Evolutionary conservation across 2,797 vertebrate species (phyloP).

Genomic region (Channallabes apus): DNA sequence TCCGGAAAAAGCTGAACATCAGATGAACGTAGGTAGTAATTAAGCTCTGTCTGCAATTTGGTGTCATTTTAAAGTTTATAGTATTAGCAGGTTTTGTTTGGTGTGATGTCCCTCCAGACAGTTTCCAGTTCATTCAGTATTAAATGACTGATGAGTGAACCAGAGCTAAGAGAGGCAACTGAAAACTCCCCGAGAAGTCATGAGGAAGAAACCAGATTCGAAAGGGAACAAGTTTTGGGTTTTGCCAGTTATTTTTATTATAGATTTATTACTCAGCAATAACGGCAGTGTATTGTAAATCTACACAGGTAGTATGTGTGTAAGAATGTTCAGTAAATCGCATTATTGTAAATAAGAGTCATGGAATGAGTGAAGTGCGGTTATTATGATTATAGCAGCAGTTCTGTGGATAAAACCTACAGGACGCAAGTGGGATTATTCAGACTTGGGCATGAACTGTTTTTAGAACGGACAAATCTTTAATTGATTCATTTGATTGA

Average conservation of each 20-base stretch:
- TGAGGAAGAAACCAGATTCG: not conserved
- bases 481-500: no score
- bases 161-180: not conserved
- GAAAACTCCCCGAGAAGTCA: slow-evolving; percentile 3
- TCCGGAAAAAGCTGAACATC: no score
- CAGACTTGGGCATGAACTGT: not conserved
- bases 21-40: no score
- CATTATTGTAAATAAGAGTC: no score
- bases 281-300: no score
- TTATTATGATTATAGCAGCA: not conserved
- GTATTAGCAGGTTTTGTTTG: not conserved
- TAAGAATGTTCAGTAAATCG: no score
- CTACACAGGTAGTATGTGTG: no score
- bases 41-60: not conserved
- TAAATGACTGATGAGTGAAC: not conserved
- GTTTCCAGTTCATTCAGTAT: not conserved
- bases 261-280: no score
- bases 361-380: not conserved
- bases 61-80: not conserved
- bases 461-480: not conserved
- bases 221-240: not conserved
- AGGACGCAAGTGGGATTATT: not conserved
- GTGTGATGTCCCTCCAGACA: not conserved
- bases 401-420: not conserved
- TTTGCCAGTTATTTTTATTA: no score